Base-by-base conservation (phyloP, 2,888 invertebrate species). In the Lamellibrachia satsuma region DNA sequence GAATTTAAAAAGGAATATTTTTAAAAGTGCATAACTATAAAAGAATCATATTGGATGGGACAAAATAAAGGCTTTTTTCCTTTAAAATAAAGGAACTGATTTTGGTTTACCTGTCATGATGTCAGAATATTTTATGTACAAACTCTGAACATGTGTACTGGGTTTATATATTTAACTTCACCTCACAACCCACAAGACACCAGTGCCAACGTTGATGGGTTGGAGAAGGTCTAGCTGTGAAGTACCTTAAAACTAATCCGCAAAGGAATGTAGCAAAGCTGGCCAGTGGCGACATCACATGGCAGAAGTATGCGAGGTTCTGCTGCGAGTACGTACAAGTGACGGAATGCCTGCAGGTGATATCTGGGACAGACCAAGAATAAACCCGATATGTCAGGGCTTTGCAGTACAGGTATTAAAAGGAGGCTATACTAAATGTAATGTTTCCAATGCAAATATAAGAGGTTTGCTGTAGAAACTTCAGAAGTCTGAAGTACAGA, bases 321-420 rank as follows among this genome's bases (percentile, higher is more conserved):
- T 0, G 98, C 98, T 0, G 99, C 99, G 94, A 99, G 96, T 0
- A 99, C 99, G 96, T 99, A 99, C 52, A 99, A 97, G 96, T 99
- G 99, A 1, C 99, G 97, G 95, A 99, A 98, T 0, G 99, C 99
- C 97, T 99, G 99, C 93, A 99, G 97, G 96, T 99, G 99, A 96
- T 99, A 99, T 94, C 99, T 98, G 95, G 15, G 96, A 96, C 27
- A 93, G 90, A 92, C 39, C 39, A 39, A 39, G 39, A 93, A 92
- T 39, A 90, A 51, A 52, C 57, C 9, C 22, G 11, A 55, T 6
- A 92, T 75, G 75, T 75, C 75, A 75, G 75, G 22, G 22, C 6
- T 1, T 75, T 15, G 75, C 22, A 22, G 22, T 22, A 75, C 75
- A 75, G 15, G 6, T 6, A 0, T 22, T 6, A 75, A 6, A 75